phyloP scores from a whole-genome alignment of 2,797 vertebrate species.

The Sebastes diploproa region DNA sequence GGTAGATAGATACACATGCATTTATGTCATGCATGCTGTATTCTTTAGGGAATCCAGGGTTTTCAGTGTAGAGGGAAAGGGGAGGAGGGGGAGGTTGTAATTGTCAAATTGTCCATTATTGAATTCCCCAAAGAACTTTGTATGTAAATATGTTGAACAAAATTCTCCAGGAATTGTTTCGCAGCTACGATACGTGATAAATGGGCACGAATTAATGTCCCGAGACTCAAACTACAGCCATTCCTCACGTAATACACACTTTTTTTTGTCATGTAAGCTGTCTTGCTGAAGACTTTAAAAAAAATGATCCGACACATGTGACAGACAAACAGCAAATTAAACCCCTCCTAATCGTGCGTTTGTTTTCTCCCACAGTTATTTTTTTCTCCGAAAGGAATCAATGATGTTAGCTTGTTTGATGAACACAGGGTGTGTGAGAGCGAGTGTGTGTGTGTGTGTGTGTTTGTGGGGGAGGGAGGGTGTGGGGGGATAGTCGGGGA shows the following conservation, averaged over 20 bases:
- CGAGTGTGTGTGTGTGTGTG: constrained; percentile 16
- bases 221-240: constrained; percentile 10
- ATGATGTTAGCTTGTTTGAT: constrained; percentile 54
- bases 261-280: constrained; percentile 12
- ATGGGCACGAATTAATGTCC: constrained; percentile 47
- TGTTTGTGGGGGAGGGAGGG: not conserved
- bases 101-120: constrained; percentile 76
- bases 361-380: not conserved
- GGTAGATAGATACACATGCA: constrained; percentile 54
- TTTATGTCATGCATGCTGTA: constrained; percentile 58
- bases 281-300: not conserved
- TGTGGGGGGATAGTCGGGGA: constrained; percentile 39
- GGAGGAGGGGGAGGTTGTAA: constrained; percentile 29
- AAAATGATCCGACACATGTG: not conserved
- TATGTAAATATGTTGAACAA: constrained; percentile 74
- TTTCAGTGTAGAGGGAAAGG: constrained; percentile 22
- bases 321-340: constrained; percentile 31
- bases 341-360: not conserved
- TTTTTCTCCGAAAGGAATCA: constrained; percentile 10
- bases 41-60: constrained; percentile 63
- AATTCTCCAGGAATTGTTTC: constrained; percentile 43
- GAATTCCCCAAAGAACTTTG: constrained; percentile 75
- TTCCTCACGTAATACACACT: not conserved
- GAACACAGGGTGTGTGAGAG: constrained; percentile 24
- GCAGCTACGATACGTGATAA: constrained; percentile 31